Evolutionary conservation across 1,140 invertebrate genomes (phyloP), one percentile per base, ranked within the genome.

Genomic region (Anagrus nilaparvatae): DNA sequence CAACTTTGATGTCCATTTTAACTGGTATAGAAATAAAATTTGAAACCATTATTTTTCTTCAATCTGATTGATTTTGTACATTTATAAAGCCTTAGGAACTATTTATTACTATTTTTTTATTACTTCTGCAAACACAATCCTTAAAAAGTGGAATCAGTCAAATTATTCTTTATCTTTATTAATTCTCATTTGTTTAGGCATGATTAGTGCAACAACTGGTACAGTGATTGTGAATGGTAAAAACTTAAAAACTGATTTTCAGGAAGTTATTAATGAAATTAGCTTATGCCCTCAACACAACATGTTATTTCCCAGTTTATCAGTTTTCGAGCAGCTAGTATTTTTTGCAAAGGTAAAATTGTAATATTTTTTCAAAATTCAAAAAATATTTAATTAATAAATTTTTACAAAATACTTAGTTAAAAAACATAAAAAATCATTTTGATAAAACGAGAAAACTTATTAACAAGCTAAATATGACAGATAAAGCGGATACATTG

Each of bases 241-340:
- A 62, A 75, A 81, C 53, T 74, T 84, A 28, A 52, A 60, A 27
- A 70, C 56, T 28, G 56, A 75, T 41, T 63, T 71, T 21, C 48
- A 62, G 3, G 50, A 32, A 21, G 62, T 71, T 45, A 65, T 78
- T 44, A 61, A 65, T 5, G 74, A 74, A 52, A 62, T 87, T 8
- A 84, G 84, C 5, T 60, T 86, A 17, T 98, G 94, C 65, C 93
- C 93, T 4, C 95, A 98, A 62, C 88, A 96, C 59, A 90, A 97
- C 63, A 83, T 97, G 43, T 72, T 97, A 2, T 95, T 97, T 61
- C 81, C 88, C 39, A 82, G 87, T 51, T 69, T 97, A 29, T 94
- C 84, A n/a, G 90, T 96, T 1, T 69, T 73, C 14, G 87, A 98
- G 63, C 93, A 97, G 64, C 69, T 97, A 5, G 67, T 79, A 38